Percentiles rank a stretch among this genome's conserved stretches.
phyloP scores from a whole-genome alignment of 2,797 vertebrate species.

The Cossypha heuglini region DNA sequence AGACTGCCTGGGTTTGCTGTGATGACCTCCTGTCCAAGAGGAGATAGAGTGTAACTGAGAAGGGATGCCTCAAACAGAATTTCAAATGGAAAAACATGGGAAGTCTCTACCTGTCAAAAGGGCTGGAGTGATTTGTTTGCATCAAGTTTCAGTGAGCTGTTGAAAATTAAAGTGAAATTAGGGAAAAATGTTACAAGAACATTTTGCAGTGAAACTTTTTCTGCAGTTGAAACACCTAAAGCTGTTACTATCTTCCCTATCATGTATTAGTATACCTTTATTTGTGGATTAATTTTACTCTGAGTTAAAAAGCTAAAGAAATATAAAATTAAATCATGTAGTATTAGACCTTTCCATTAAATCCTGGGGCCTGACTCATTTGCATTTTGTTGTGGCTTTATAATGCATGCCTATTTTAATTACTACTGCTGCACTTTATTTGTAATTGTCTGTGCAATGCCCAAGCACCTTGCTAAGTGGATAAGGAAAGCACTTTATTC shows the following conservation, averaged over 20 bases:
- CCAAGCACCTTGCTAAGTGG: constrained; percentile 60
- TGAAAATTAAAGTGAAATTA: constrained; percentile 27
- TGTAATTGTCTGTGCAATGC: constrained; percentile 39
- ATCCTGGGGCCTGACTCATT: constrained; percentile 13
- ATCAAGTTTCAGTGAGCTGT: not conserved
- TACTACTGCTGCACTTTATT: constrained; percentile 45
- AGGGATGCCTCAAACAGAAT: not conserved
- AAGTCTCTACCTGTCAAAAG: not conserved
- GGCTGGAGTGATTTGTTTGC: not conserved
- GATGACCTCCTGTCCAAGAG: not conserved
- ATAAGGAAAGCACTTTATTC: constrained; percentile 52
- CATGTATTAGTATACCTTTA: not conserved
- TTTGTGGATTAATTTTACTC: not conserved
- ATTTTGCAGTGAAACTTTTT: not conserved
- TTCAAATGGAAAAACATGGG: not conserved
- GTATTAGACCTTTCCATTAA: constrained; percentile 30
- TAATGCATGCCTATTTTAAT: constrained; percentile 53
- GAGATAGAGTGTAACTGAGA: not conserved
- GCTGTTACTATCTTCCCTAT: not conserved
- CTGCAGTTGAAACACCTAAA: not conserved
- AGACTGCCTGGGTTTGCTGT: not conserved
- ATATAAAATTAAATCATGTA: not conserved
- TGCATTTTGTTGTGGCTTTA: constrained; percentile 37
- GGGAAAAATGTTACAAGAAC: not conserved
- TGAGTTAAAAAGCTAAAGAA: constrained; percentile 2